A percentile compares a stretch with the other conserved stretches of the same genome.
phyloP scores from a whole-genome alignment of 2,113 vertebrate species.

The Erythrocebus patas region DNA sequence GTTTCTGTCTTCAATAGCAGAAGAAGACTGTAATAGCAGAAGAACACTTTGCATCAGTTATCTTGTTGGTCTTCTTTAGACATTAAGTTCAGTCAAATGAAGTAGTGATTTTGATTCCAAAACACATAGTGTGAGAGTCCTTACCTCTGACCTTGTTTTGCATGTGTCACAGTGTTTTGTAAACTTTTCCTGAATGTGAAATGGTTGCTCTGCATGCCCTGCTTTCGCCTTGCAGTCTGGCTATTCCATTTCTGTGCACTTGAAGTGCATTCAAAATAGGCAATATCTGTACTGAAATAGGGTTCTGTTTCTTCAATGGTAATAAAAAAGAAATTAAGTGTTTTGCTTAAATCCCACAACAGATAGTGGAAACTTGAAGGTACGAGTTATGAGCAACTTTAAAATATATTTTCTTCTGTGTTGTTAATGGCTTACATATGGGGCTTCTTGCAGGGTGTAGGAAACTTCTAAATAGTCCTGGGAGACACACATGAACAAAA shows the following conservation, averaged over 20 bases:
- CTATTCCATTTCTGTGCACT: neutral
- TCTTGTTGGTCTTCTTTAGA: neutral
- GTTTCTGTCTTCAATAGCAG: neutral
- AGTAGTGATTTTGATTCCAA: neutral
- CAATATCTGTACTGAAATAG: neutral
- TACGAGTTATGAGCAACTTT: neutral
- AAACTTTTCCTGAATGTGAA: neutral
- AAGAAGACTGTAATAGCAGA: neutral
- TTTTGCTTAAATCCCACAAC: neutral
- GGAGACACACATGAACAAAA: neutral
- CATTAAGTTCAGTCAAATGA: neutral
- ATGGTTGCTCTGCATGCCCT: neutral
- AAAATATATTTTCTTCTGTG: neutral
- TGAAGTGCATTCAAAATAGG: neutral
- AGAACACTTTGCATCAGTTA: neutral
- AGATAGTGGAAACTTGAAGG: neutral
- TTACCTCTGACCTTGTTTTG: neutral
- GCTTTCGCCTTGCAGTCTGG: neutral
- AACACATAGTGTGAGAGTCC: neutral
- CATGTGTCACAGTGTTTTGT: neutral
- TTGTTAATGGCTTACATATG: neutral
- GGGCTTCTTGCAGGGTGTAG: neutral
- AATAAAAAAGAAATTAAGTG: neutral
- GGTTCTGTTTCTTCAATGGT: neutral
- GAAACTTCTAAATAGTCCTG: slow-evolving; percentile 10